Percentiles rank a stretch among this genome's conserved stretches.
These are phyloP conservation scores for Metaphire vulgaris DNA, from an alignment of 1,140 invertebrate genomes.

Conservation along the genomic window DNA sequence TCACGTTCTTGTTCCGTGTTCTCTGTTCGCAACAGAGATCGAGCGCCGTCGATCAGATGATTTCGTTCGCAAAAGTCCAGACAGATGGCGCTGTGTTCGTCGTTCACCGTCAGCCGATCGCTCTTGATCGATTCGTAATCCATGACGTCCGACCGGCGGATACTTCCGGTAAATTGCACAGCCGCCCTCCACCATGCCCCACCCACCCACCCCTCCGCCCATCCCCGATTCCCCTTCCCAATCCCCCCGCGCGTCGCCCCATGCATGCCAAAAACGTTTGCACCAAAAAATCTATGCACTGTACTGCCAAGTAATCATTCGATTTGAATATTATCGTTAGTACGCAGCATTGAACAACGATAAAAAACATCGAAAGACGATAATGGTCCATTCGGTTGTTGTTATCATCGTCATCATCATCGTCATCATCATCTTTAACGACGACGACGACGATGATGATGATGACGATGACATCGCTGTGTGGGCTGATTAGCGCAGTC, in stretches of 20 bases:
- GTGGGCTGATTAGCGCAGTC: too few species aligned
- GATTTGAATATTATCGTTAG: too few species aligned
- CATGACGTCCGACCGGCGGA: constrained; percentile 61
- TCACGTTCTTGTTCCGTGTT: not conserved
- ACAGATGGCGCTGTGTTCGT: constrained; percentile 56
- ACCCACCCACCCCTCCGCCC: not conserved
- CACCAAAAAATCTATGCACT: not conserved
- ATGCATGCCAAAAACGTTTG: not conserved
- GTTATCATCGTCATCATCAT: too few species aligned
- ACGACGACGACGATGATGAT: too few species aligned
- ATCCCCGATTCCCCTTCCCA: not conserved
- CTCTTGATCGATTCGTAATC: constrained; percentile 62
- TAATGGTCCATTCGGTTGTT: too few species aligned
- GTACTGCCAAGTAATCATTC: not conserved
- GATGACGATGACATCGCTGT: too few species aligned
- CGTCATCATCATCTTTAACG: too few species aligned
- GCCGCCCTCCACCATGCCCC: not conserved
- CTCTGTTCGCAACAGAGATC: constrained; percentile 15
- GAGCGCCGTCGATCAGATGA: constrained; percentile 13
- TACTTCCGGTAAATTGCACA: constrained; percentile 53
- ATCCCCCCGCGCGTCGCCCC: not conserved
- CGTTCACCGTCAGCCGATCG: constrained; percentile 63
- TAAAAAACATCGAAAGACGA: too few species aligned
- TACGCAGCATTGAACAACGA: too few species aligned
- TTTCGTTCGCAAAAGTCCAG: constrained; percentile 14